Conservation (phyloP, 2,113 vertebrate species). For the Neoarius graeffei region DNA sequence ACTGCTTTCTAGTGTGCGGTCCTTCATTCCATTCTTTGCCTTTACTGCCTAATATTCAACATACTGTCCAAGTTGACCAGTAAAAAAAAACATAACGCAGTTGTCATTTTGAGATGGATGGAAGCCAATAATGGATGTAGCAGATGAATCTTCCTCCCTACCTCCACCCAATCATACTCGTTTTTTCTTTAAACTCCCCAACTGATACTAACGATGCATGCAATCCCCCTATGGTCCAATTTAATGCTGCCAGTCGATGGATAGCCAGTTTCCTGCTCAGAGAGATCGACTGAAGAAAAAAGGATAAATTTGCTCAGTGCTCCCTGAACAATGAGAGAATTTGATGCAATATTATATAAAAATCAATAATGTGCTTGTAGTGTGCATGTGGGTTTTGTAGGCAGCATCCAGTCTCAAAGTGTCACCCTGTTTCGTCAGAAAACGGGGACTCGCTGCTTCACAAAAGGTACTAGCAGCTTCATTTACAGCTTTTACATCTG, state of each 20-base stretch:
- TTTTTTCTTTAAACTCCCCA: constrained; percentile 34
- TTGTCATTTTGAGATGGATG: constrained; percentile 40
- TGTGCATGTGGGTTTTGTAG: constrained; percentile 32
- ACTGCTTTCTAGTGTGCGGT: not conserved
- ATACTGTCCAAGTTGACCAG: constrained; percentile 27
- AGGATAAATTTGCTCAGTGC: constrained; percentile 33
- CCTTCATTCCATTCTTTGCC: not conserved
- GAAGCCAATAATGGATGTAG: constrained; percentile 27
- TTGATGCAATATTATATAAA: constrained; percentile 64
- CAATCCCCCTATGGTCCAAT: constrained; percentile 63
- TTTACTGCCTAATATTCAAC: not conserved
- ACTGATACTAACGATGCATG: constrained; percentile 57
- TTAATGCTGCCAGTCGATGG: constrained; percentile 60
- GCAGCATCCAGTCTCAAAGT: constrained; percentile 19
- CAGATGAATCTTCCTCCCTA: constrained; percentile 22
- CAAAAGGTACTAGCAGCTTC: not conserved
- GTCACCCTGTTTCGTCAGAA: constrained; percentile 32
- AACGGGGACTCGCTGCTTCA: not conserved
- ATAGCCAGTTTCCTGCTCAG: constrained; percentile 44
- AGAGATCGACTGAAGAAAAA: constrained; percentile 48
- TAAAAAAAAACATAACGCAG: constrained; percentile 22
- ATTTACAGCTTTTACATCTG: not conserved
- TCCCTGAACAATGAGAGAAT: constrained; percentile 58
- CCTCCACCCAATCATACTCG: constrained; percentile 12
- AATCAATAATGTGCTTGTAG: constrained; percentile 53